Conservation (phyloP, 1,140 invertebrate genomes). For the Nasonia giraulti region DNA sequence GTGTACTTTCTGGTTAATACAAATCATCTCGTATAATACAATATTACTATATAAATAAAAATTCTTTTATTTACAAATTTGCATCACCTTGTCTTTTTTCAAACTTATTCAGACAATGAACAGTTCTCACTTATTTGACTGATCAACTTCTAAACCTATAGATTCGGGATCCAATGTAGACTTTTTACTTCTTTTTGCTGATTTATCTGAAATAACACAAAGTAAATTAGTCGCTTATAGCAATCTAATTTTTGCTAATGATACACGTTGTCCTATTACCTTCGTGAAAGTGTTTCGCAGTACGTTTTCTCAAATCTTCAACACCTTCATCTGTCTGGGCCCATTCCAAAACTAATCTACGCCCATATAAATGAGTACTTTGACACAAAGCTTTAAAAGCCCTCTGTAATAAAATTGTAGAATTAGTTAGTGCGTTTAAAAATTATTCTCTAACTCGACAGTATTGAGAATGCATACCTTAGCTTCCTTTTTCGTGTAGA, state of each 20-base stretch:
- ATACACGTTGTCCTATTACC: conserved; percentile 56
- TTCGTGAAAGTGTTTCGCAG: conserved; percentile 82
- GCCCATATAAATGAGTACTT: conserved; percentile 98
- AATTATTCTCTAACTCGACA: neutral
- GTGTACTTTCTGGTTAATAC: conserved; percentile 26
- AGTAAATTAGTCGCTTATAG: neutral
- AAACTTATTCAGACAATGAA: neutral
- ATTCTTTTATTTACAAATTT: conserved; percentile 41
- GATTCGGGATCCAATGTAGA: conserved; percentile 57
- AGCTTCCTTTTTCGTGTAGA: conserved; percentile 89
- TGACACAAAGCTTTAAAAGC: conserved; percentile 94
- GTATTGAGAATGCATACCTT: conserved; percentile 79
- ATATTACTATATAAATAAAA: conserved; percentile 41
- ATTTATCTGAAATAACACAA: conserved; percentile 56
- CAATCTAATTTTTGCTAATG: conserved; percentile 26
- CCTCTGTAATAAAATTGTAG: conserved; percentile 72
- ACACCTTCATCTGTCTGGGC: conserved; percentile 89
- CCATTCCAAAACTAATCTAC: conserved; percentile 97
- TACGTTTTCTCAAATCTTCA: conserved; percentile 88
- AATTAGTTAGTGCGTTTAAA: neutral
- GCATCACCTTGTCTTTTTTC: conserved; percentile 12
- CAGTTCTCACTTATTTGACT: neutral
- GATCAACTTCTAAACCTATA: conserved; percentile 54
- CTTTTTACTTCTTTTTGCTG: conserved; percentile 61
- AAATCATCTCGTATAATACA: conserved; percentile 34